Evolutionary conservation across 2,113 vertebrate genomes (phyloP).

Genomic region (Excalfactoria chinensis): DNA sequence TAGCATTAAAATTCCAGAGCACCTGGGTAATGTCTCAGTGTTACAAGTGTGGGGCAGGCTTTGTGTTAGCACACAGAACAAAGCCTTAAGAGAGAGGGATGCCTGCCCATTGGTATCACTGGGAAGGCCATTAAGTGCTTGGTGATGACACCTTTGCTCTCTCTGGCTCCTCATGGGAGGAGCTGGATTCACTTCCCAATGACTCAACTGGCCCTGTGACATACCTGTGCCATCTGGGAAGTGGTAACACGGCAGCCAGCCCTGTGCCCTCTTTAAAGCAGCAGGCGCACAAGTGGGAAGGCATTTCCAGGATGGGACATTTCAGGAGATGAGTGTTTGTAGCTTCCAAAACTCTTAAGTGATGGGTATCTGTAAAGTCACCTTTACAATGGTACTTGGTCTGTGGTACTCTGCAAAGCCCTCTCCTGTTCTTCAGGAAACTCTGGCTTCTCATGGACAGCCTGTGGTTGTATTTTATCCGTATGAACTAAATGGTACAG

Average conservation of each 20-base stretch:
- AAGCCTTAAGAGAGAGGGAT: neutral
- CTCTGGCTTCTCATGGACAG: too few relatives aligned
- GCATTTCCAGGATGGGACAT: neutral
- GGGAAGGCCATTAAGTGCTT: neutral
- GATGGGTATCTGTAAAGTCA: too few relatives aligned
- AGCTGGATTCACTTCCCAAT: neutral
- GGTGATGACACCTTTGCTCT: neutral
- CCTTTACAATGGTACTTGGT: too few relatives aligned
- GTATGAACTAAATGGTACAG: too few relatives aligned
- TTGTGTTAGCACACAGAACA: neutral
- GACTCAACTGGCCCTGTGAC: neutral
- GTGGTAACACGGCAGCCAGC: neutral
- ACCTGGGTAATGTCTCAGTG: slow-evolving; percentile 1
- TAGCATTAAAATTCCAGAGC: slow-evolving; percentile 42
- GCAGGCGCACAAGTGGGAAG: slow-evolving; percentile 11
- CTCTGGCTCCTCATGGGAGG: neutral
- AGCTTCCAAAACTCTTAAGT: too few relatives aligned
- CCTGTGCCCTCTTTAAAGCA: neutral
- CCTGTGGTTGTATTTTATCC: too few relatives aligned
- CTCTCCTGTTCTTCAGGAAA: too few relatives aligned
- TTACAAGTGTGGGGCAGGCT: neutral
- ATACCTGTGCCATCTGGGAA: neutral
- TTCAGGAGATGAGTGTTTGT: slow-evolving; percentile 7
- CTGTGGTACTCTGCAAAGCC: too few relatives aligned
- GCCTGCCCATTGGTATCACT: neutral